Evolutionary conservation across 2,113 vertebrate species (phyloP), one percentile per base, ranked within the genome.

Genomic region (Falco punctatus): DNA sequence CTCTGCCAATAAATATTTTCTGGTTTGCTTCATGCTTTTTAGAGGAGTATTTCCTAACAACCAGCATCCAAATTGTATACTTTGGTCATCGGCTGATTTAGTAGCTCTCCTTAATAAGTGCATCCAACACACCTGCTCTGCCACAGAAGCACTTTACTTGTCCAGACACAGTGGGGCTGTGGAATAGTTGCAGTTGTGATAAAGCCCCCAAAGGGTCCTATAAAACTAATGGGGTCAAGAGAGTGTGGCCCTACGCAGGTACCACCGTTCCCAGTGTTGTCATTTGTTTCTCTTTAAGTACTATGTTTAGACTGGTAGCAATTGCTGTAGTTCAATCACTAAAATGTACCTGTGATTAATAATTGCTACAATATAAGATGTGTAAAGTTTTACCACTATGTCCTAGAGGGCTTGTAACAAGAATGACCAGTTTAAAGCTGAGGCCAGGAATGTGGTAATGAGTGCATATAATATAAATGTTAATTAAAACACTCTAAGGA

Each of bases 361-460:
- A 96, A 97, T 92, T 95, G 96, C 87, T 93, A 65, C 96, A 92
- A 77, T 95, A 77, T 64, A 73, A 93, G 87, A 77, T n/a, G 87
- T 92, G 87, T 97, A 96, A 96, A 96, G 81, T 96, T 97, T 97
- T 97, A 96, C 96, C 94, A 83, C 94, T 51, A 0, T 83, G 94
- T 96, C 96, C 94, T 96, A 88, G 79, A 97, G 96, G 96, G 92
- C 94, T 96, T 82, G 93, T 97, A 96, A 96, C 78, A 49, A 93
- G 96, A 96, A 88, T 82, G 94, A 70, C 93, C 92, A 94, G 90
- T 95, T 95, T 94, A 96, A 96, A 95, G 90, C 74, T 16, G 15
- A 88, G 88, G 81, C 87, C 93, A 96, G 93, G 96, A 97, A 97
- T 96, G 96, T 96, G 96, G 96, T 97, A 97, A 97, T 97, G 96